Base-by-base conservation (phyloP, 2,113 vertebrate species). In the Neodontobutis hainanensis region DNA sequence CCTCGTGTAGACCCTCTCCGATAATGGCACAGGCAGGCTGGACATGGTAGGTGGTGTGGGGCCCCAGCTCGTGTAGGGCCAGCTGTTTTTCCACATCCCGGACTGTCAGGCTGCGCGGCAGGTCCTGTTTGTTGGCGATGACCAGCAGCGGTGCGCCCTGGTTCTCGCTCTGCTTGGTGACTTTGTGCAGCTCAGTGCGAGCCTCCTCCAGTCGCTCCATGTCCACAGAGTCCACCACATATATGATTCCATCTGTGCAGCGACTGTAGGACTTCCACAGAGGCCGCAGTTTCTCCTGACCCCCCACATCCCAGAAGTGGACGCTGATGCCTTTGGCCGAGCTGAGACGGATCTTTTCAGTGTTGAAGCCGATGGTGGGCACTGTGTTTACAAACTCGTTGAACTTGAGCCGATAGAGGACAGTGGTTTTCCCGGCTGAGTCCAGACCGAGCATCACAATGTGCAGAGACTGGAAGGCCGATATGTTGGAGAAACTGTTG, bases 101-200 rank as follows among this genome's bases (percentile, higher is more conserved):
- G 67, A 96, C 95, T 0, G 95, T 90, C 86, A 98, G 92, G 3
- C 96, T 96, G 34, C 92, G 94, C 80, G 96, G 97, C 69, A 98
- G 92, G 89, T 98, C 97, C 92, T 98, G 97, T 89, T 98, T 98
- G 91, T 98, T 98, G 89, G 96, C 96, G 82, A 98, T 96, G 82
- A 98, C 95, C 84, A 98, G 90, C 80, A 98, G 88, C 52, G 96
- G 96, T 0, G 96, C 95, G 40, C 96, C 96, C 72, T 96, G 96
- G 91, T 97, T 96, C 92, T 98, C 97, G 0, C 95, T 92, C 85
- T 96, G 95, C 67, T 95, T 94, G 65, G 95, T 95, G 88, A 97
- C 94, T 87, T 95, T 96, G 88, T 98, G 97, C 79, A 98, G 94
- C 88, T 98, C 97, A 0, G 95, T 94, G 55, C 95, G 95, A 77